These are phyloP conservation scores for Lepidostoma basale DNA, from an alignment of 1,140 invertebrate species.

Conservation along the genomic window DNA sequence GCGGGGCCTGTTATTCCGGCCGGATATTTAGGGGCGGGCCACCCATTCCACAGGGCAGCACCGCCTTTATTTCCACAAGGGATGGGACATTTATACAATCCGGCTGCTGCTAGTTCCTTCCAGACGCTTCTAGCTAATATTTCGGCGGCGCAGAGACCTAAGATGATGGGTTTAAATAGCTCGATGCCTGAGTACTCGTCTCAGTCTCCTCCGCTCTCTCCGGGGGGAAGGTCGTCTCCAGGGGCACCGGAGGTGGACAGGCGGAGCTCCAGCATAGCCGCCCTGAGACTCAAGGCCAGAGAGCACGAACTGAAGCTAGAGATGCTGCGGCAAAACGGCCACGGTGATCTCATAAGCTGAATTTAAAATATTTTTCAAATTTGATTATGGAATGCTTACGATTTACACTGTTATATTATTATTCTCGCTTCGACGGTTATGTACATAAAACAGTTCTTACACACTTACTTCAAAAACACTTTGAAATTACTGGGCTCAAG, in stretches of 20 bases:
- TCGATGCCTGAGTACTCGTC: constrained; percentile 63
- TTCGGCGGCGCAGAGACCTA: constrained; percentile 68
- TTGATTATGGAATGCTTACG: too few species aligned
- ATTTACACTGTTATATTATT: too few species aligned
- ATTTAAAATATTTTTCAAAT: too few species aligned
- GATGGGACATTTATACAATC: constrained; percentile 68
- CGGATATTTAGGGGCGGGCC: constrained; percentile 53
- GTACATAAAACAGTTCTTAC: too few species aligned
- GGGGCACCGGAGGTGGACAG: constrained; percentile 70
- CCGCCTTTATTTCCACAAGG: constrained; percentile 68
- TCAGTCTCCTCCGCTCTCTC: constrained; percentile 63
- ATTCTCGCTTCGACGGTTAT: too few species aligned
- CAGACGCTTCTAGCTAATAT: constrained; percentile 84
- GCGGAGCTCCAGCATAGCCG: constrained; percentile 87
- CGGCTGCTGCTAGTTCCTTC: constrained; percentile 75
- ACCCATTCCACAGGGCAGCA: constrained; percentile 67
- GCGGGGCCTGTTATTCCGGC: constrained; percentile 53
- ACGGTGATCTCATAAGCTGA: constrained; percentile 78
- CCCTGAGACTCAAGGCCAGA: constrained; percentile 85
- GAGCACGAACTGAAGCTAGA: constrained; percentile 90
- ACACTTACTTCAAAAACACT: too few species aligned
- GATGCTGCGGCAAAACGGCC: constrained; percentile 79
- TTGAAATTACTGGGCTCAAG: too few species aligned
- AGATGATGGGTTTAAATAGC: constrained; percentile 37
- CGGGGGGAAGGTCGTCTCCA: constrained; percentile 52